A percentile compares a stretch with the other conserved stretches of the same genome.
These are phyloP conservation scores for Bovichtus variegatus DNA, from an alignment of 2,797 vertebrate species.

Conservation along the genomic window DNA sequence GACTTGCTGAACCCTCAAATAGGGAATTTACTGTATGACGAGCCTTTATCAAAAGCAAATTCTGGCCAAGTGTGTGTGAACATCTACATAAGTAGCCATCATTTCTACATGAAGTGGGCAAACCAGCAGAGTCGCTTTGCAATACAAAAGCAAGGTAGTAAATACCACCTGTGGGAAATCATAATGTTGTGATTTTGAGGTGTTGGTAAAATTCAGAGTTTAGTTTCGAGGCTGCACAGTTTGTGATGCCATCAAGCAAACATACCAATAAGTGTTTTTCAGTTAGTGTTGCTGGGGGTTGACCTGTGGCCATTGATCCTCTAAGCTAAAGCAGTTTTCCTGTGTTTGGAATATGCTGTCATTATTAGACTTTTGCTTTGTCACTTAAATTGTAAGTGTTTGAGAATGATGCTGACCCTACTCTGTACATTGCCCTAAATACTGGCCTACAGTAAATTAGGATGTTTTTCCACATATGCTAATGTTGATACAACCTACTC, in stretches of 20 bases:
- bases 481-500: not conserved
- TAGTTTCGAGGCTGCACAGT: not conserved
- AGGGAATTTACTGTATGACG: not conserved
- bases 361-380: conserved; percentile 10
- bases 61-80: conserved; percentile 4
- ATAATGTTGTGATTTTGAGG: not conserved
- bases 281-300: not conserved
- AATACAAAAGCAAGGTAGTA: not conserved
- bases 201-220: conserved; percentile 5
- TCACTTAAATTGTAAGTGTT: not conserved
- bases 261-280: not conserved
- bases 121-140: not conserved
- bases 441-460: not conserved
- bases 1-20: not conserved
- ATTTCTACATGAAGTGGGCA: not conserved
- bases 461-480: not conserved
- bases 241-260: not conserved
- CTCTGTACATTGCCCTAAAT: not conserved
- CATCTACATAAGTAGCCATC: not conserved
- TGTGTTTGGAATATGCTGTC: not conserved
- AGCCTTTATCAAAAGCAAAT: conserved; percentile 27
- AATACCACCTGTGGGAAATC: conserved; percentile 4
- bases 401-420: not conserved
- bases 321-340: not conserved
- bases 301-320: not conserved